Base-by-base conservation (phyloP, 2,888 invertebrate species). In the Deilephila elpenor region DNA sequence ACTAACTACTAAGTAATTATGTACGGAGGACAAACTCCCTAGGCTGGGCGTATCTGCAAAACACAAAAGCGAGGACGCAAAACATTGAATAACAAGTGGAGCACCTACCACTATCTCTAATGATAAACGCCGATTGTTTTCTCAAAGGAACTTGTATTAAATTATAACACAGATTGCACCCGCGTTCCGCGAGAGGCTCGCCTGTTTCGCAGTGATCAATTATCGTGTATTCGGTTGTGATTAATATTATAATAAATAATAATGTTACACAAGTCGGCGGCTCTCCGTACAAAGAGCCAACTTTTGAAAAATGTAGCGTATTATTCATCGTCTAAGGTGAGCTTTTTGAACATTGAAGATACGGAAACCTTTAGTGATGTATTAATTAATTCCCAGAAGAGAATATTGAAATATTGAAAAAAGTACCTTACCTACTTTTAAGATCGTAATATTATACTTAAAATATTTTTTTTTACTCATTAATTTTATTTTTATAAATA, bases 231-330 rank as follows among this genome's bases (percentile, higher is more conserved):
- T 78, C 79, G 79, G 78, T 79, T 78, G 79, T 78, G 78, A 78
- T 79, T 75, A 72, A 77, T 74, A 76, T 74, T 78, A 71, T 75
- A 74, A 81, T 75, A 83, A 93, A 71, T 75, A 74, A 81, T 75
- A 83, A 93, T 93, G 93, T 88, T 92, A 78, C 87, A 88, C 75
- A 93, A 88, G 83, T 84, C 91, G 4, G 86, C 89, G 78, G 84
- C 85, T 84, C 84, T 92, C 78, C 90, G 90, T 8, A 77, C 86
- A 77, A 90, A 83, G 85, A 86, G 86, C 74, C 83, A 85, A 70
- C 81, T 87, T 53, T 76, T 89, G 73, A 90, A 87, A 79, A 88
- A 88, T 79, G 80, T 90, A 51, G 86, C 88, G 51, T 88, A 83
- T 77, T 92, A 88, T 84, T 93, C 93, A 2, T 86, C 91, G 20